These are phyloP conservation scores for Lithosia quadra DNA, from an alignment of 2,888 invertebrate genomes.

Conservation along the genomic window DNA sequence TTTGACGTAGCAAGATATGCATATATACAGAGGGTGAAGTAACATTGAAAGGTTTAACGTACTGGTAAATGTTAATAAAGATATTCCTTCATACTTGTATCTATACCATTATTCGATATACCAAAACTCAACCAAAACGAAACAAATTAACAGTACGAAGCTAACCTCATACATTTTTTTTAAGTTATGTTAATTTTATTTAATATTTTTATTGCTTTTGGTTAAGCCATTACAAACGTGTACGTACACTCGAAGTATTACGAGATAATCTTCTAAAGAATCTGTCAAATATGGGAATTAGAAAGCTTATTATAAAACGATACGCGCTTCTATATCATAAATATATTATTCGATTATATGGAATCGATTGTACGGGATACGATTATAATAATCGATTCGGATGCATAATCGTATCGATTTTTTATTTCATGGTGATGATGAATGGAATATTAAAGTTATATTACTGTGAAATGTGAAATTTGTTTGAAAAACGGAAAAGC, in stretches of 20 bases:
- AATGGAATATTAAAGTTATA: background rate
- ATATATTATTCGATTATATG: slow-evolving; percentile 33
- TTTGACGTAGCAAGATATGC: slow-evolving; percentile 48
- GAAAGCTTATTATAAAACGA: slow-evolving; percentile 51
- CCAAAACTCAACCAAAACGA: no score
- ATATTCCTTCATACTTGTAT: background rate
- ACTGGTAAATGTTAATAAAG: slow-evolving; percentile 8
- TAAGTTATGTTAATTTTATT: background rate
- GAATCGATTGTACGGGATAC: slow-evolving; percentile 28
- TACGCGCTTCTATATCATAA: slow-evolving; percentile 28
- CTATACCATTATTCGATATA: no score
- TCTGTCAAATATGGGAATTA: slow-evolving; percentile 48
- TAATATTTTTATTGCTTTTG: slow-evolving; percentile 32
- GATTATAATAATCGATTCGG: slow-evolving; percentile 23
- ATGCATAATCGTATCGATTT: slow-evolving; percentile 29
- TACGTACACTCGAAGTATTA: slow-evolving; percentile 22
- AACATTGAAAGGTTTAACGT: slow-evolving; percentile 18
- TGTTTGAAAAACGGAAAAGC: no score
- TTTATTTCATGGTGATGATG: slow-evolving; percentile 25
- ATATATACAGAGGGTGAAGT: slow-evolving; percentile 49
- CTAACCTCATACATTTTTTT: background rate
- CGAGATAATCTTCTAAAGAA: slow-evolving; percentile 50
- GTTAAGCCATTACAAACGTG: slow-evolving; percentile 26
- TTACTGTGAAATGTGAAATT: background rate
- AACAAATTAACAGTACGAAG: background rate